These are phyloP conservation scores for rat (Rattus norvegicus) DNA, from an alignment of 2,113 vertebrate genomes.

Conservation along the genomic window GRCr8 NC_086019.1:226066001-226066500, in stretches of 20 bases:
- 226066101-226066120: neutral
- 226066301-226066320: neutral
- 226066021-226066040: neutral
- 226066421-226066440: neutral
- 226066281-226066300: neutral
- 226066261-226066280: neutral
- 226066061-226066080: neutral
- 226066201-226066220: neutral
- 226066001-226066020: neutral
- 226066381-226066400: neutral
- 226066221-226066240: neutral
- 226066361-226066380: neutral
- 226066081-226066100: neutral
- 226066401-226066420: neutral
- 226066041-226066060: neutral
- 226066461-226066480: neutral
- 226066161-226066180: neutral
- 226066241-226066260: neutral
- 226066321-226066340: neutral
- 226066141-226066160: neutral
- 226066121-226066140: neutral
- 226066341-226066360: neutral
- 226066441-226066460: neutral
- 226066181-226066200: neutral
- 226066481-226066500: neutral